Conservation (phyloP, 1,140 invertebrate species). For the Drosophila mayri region DNA sequence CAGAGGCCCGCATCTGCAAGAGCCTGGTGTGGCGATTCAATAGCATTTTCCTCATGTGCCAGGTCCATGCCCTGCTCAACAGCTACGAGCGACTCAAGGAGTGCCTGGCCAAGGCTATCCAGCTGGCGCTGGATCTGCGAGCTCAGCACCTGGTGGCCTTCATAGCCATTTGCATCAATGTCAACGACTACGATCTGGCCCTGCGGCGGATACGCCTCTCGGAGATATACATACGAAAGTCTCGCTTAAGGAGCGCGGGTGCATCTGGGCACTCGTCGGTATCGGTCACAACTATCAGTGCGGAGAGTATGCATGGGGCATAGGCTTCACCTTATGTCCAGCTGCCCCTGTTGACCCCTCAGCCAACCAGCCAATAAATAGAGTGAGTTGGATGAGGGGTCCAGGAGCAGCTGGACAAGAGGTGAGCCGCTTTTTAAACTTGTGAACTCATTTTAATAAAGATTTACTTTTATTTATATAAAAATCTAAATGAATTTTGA, state of each 20-base stretch:
- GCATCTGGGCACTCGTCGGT: background rate
- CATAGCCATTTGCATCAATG: conserved; percentile 39
- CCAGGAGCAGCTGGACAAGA: background rate
- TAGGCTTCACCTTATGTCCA: background rate
- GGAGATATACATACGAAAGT: background rate
- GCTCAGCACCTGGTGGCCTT: conserved; percentile 43
- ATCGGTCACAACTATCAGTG: background rate
- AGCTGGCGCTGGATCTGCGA: conserved; percentile 34
- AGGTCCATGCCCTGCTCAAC: conserved; percentile 55
- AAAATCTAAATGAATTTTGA: no score
- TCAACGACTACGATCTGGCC: conserved; percentile 52
- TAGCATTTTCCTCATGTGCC: conserved; percentile 52
- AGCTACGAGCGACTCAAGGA: conserved; percentile 48
- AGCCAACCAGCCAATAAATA: background rate
- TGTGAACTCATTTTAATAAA: background rate
- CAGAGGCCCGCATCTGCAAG: conserved; percentile 53
- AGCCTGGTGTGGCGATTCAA: conserved; percentile 61
- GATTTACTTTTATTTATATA: no score
- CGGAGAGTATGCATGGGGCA: background rate
- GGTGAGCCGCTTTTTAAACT: background rate
- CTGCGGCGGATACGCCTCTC: conserved; percentile 1
- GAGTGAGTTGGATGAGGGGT: no score
- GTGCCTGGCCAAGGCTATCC: conserved; percentile 30
- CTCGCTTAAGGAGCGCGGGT: background rate
- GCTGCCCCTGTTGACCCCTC: background rate